Evolutionary conservation across 2,888 invertebrate genomes (phyloP), one percentile per base, ranked within the genome.

Genomic region (Nemotelus pantherinus): DNA sequence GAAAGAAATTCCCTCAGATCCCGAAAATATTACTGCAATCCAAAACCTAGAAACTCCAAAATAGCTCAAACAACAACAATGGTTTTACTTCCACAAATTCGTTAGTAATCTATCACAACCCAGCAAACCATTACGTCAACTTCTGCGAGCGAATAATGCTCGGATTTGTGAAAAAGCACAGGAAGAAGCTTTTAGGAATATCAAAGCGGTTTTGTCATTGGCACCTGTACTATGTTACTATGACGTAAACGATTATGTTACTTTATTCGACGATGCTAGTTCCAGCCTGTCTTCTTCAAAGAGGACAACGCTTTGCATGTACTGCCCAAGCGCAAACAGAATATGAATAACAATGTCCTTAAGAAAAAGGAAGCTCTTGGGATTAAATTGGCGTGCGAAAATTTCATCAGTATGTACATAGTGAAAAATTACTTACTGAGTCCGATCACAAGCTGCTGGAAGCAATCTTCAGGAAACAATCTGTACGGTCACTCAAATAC

Each of bases 171-270:
- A 10, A 25, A 9, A 7, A 3, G 57, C 10, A 9, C 57, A 57
- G 57, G 57, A 57, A 57, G 25, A 57, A 57, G 57, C 57, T 3
- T 57, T 57, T 9, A 7, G 10, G 57, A 57, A 3, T 3, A 10
- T 57, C 3, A 78, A 80, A 70, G 72, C 77, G 45, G 41, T 70
- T 6, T 71, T 81, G 3, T 78, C 78, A 7, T 77, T 80, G 3
- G 80, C 81, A 41, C 82, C 82, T n/a, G 71, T 82, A 6, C 78
- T 85, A n/a, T 58, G 80, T 47, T 83, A 81, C 79, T 83, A 80
- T 78, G 82, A 83, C 79, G 76, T 80, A 4, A 82, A 82, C 45
- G 80, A 82, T 76, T 76, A 80, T 39, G 80, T 84, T 5, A 79
- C 78, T 43, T 71, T 83, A 3, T 82, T 81, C 48, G 82, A 82